phyloP scores from a whole-genome alignment of 2,888 invertebrate genomes.

The Pristionchus entomophagus region DNA sequence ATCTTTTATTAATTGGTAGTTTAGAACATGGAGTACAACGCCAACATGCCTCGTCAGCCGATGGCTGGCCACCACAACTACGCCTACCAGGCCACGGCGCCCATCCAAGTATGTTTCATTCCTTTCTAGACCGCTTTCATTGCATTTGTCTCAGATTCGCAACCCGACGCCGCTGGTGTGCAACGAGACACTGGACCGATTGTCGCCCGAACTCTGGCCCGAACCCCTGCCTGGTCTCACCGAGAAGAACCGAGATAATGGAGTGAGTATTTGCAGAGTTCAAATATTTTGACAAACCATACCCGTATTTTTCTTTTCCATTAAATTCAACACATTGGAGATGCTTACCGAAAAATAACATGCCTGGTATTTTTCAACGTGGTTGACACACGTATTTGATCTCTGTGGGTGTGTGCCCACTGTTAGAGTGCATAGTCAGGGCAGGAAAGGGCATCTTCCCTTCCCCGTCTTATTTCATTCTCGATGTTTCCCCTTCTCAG shows the following conservation, averaged over 20 bases:
- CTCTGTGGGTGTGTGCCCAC: slow-evolving; percentile 35
- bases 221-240: slow-evolving; percentile 45
- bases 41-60: slow-evolving; percentile 1
- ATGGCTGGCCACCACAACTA: neutral
- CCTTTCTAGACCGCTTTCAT: neutral
- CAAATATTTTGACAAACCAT: too few relatives aligned
- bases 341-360: too few relatives aligned
- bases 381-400: too few relatives aligned
- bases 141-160: neutral
- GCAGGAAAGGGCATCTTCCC: neutral
- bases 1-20: neutral
- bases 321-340: too few relatives aligned
- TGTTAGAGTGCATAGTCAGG: neutral
- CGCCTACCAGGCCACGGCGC: slow-evolving; percentile 16
- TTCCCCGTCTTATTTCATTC: neutral
- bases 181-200: slow-evolving; percentile 38
- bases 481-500: neutral
- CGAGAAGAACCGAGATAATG: slow-evolving; percentile 48
- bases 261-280: slow-evolving; percentile 31
- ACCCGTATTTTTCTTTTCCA: too few relatives aligned
- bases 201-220: slow-evolving; percentile 48
- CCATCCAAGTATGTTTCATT: slow-evolving; percentile 3
- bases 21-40: slow-evolving; percentile 35
- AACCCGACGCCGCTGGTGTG: slow-evolving; percentile 8
- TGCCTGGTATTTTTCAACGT: too few relatives aligned